Conservation (phyloP, 2,888 invertebrate genomes). For the Acleris emargana region DNA sequence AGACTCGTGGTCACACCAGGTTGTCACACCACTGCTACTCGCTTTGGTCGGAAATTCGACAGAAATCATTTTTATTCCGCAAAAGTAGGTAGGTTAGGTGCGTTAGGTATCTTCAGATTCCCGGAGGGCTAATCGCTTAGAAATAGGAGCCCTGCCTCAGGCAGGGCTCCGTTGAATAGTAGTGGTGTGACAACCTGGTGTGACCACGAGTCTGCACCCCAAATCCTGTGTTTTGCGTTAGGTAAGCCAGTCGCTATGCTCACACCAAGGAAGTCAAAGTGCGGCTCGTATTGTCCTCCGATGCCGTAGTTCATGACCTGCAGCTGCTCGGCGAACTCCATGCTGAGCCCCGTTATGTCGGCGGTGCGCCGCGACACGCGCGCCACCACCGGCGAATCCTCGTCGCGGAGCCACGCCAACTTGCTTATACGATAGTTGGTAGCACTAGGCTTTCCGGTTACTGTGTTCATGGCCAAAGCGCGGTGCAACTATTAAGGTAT, state of each 20-base stretch:
- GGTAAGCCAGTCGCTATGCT: slow-evolving; percentile 42
- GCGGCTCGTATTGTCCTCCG: slow-evolving; percentile 99
- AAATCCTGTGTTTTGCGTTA: too few relatives aligned
- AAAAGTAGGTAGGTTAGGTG: too few relatives aligned
- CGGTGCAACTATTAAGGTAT: slow-evolving; percentile 87
- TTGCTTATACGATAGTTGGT: slow-evolving; percentile 99
- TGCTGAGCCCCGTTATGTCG: slow-evolving; percentile 93
- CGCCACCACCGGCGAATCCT: slow-evolving; percentile 90
- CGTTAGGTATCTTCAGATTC: too few relatives aligned
- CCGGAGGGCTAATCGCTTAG: too few relatives aligned
- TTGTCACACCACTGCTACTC: too few relatives aligned
- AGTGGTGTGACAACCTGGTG: too few relatives aligned
- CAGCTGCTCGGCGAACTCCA: slow-evolving; percentile 96
- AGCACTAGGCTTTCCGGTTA: slow-evolving; percentile 94
- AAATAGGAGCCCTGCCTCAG: too few relatives aligned
- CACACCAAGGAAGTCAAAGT: slow-evolving; percentile 95
- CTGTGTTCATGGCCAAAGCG: slow-evolving; percentile 97
- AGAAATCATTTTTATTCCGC: too few relatives aligned
- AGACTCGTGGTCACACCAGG: too few relatives aligned
- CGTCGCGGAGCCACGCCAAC: slow-evolving; percentile 96
- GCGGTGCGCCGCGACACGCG: slow-evolving; percentile 90
- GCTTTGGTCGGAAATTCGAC: too few relatives aligned
- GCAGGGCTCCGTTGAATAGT: too few relatives aligned
- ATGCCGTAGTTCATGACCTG: slow-evolving; percentile 99
- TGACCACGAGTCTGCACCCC: too few relatives aligned